Base-by-base conservation (phyloP, 1,140 invertebrate species). In the Drosophila oshimai region DNA sequence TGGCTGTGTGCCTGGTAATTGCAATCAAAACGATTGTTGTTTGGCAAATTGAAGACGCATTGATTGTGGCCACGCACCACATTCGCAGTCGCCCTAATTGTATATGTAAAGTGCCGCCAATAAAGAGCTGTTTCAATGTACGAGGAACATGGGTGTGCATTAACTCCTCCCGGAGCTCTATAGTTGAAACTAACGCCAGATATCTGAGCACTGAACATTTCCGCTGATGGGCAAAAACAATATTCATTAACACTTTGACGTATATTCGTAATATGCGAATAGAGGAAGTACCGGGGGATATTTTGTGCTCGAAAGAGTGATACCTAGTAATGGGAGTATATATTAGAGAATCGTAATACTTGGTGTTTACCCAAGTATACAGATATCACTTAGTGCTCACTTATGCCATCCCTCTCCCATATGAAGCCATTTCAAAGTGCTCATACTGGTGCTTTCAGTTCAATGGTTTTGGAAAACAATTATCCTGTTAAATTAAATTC, bases 21-120 rank as follows among this genome's bases (percentile, higher is more conserved):
- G 75, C 75, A 84, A 84, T 84, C 80, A 86, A 69, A 84, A 74
- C 76, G 42, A 71, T 61, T 74, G 55, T 79, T 84, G 71, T 68
- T 75, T 61, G 31, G 55, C 78, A 67, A 81, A 81, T 81, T 57
- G 54, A 74, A 80, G 76, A 68, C 50, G 29, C 53, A 57, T 51
- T 70, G 47, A 68, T 45, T 47, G 29, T 41, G 36, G 42, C 41
- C 42, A 68, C 53, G 36, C 65, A 65, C 33, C 45, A 57, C 64
- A 73, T 51, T 50, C 45, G 36, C 64, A 73, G 46, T 50, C 45
- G 36, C 61, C 60, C 47, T 54, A 79, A 78, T 83, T 72, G 61
- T 33, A 62, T 62, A 78, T 74, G 69, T 26, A 78, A 69, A 77
- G 46, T 39, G 53, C 28, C 36, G 41, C 33, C 67, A 58, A 67